phyloP scores from a whole-genome alignment of 2,113 vertebrate genomes.

The Sorex fumeus region DNA sequence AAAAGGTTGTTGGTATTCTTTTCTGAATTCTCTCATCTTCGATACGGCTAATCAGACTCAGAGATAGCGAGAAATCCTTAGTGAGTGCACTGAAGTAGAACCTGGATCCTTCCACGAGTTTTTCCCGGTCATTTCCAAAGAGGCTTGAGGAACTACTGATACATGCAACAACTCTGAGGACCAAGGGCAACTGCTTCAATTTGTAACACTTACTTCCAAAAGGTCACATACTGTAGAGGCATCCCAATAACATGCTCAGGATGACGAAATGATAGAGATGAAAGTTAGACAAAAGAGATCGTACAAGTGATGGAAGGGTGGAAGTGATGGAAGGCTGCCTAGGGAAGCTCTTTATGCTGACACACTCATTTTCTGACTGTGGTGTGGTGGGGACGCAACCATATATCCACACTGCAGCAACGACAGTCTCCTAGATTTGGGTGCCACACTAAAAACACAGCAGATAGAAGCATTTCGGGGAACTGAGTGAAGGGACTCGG shows the following conservation, averaged over 20 bases:
- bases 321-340: background rate
- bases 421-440: background rate
- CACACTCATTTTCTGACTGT: background rate
- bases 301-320: background rate
- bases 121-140: background rate
- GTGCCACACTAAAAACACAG: background rate
- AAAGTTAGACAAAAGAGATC: background rate
- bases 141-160: background rate
- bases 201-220: background rate
- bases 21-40: background rate
- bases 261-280: constrained; percentile 22
- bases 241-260: constrained; percentile 21
- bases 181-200: constrained; percentile 24
- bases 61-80: background rate
- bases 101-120: background rate
- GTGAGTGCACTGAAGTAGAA: background rate
- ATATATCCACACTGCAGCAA: background rate
- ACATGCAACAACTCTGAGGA: background rate
- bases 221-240: background rate
- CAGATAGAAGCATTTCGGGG: background rate
- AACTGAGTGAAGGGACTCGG: background rate
- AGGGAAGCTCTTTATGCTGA: background rate
- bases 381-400: no score
- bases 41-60: background rate
- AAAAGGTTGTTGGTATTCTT: constrained; percentile 5